phyloP scores from a whole-genome alignment of 2,113 vertebrate species.

The Channa maculata region DNA sequence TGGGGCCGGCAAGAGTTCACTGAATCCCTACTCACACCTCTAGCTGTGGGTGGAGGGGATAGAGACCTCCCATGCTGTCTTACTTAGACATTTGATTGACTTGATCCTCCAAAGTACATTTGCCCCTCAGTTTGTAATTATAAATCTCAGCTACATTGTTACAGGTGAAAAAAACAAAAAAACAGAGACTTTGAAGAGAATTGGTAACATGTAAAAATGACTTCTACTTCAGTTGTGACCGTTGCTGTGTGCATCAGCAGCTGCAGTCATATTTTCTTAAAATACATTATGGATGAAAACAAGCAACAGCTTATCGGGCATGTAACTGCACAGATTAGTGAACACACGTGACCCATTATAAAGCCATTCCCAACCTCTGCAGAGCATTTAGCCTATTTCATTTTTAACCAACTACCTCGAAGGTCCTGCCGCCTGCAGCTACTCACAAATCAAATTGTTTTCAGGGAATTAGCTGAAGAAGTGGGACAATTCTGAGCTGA shows the following conservation, averaged over 20 bases:
- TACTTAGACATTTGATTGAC: slow-evolving; percentile 50
- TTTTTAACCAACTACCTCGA: neutral
- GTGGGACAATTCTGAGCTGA: too few relatives aligned
- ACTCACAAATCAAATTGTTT: too few relatives aligned
- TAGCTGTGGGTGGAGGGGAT: slow-evolving; percentile 49
- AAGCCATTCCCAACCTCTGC: slow-evolving; percentile 1
- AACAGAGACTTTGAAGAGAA: neutral
- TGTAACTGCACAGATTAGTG: slow-evolving; percentile 14
- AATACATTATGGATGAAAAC: slow-evolving; percentile 45
- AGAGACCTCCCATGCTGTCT: slow-evolving; percentile 76
- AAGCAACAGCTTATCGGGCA: slow-evolving; percentile 11
- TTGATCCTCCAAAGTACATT: slow-evolving; percentile 54
- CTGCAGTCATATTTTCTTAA: slow-evolving; percentile 16
- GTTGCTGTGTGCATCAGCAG: neutral
- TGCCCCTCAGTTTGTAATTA: slow-evolving; percentile 56
- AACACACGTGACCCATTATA: slow-evolving; percentile 2
- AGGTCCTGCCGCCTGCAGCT: too few relatives aligned
- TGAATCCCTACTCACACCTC: slow-evolving; percentile 75
- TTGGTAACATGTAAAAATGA: slow-evolving; percentile 18
- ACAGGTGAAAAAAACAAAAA: slow-evolving; percentile 19
- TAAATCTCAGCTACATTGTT: slow-evolving; percentile 54
- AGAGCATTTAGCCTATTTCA: neutral
- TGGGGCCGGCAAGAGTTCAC: slow-evolving; percentile 50
- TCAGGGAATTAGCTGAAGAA: too few relatives aligned
- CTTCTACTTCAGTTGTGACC: neutral